Evolutionary conservation across 2,797 vertebrate species (phyloP).

Genomic region (Labroides dimidiatus): DNA sequence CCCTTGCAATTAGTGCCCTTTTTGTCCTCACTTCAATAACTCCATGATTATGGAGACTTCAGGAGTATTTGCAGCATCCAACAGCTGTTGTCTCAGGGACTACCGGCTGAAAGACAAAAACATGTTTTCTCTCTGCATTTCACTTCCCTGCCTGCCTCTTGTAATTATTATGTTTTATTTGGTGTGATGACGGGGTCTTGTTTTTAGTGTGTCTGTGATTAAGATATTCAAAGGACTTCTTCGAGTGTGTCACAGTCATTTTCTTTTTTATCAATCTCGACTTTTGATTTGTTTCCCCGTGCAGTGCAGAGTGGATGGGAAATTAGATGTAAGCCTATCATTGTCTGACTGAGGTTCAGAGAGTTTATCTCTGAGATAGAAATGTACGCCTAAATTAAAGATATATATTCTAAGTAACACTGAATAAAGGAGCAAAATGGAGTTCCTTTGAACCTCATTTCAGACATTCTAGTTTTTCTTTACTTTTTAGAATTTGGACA

Average conservation of each 20-base stretch:
- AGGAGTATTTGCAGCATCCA: constrained; percentile 99
- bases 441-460: constrained; percentile 27
- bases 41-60: constrained; percentile 99
- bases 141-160: constrained; percentile 90
- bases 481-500: constrained; percentile 16
- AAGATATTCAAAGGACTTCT: constrained; percentile 98
- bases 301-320: constrained; percentile 66
- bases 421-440: constrained; percentile 31
- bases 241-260: constrained; percentile 79
- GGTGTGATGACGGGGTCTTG: constrained; percentile 92
- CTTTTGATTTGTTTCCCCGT: constrained; percentile 82
- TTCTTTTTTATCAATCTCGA: constrained; percentile 78
- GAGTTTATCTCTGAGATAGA: constrained; percentile 50
- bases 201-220: constrained; percentile 99
- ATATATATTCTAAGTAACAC: constrained; percentile 34
- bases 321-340: constrained; percentile 75
- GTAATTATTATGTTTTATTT: constrained; percentile 91
- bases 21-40: constrained; percentile 99
- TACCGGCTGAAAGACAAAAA: constrained; percentile 99
- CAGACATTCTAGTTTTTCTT: constrained; percentile 15
- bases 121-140: constrained; percentile 98
- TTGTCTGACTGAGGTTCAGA: constrained; percentile 68
- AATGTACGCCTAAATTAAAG: constrained; percentile 58
- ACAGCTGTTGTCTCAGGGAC: constrained; percentile 99
- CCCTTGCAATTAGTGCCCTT: constrained; percentile 99